Conservation (phyloP, 92 coral and sea anemone genomes). For the Umimayanthus chanpuru region DNA sequence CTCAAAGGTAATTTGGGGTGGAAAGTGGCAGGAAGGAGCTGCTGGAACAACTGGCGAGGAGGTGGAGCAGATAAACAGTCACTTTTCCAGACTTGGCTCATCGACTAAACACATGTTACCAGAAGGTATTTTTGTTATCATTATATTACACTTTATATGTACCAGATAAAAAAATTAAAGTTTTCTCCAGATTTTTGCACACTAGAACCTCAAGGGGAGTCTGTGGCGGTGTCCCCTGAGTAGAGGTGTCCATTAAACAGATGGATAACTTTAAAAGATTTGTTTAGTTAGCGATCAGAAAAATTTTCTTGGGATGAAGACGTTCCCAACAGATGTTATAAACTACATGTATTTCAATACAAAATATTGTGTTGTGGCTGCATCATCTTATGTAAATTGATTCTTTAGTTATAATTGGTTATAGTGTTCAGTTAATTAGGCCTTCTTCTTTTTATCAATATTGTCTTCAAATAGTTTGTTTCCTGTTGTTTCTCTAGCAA, state of each 20-base stretch:
- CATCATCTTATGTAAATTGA: neutral
- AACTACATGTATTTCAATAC: too few relatives aligned
- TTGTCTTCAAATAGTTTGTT: neutral
- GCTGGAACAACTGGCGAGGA: constrained; percentile 69
- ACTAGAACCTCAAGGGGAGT: neutral
- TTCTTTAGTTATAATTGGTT: neutral
- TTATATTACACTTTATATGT: too few relatives aligned
- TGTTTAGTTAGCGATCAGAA: too few relatives aligned
- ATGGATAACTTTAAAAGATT: neutral
- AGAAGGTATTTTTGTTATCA: neutral
- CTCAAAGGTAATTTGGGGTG: constrained; percentile 37
- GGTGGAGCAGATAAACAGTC: constrained; percentile 65
- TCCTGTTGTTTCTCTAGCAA: neutral
- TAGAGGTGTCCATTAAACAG: neutral
- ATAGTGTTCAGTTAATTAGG: neutral
- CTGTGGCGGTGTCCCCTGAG: neutral
- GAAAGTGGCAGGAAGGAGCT: constrained; percentile 62
- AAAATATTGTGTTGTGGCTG: too few relatives aligned
- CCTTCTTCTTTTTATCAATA: neutral
- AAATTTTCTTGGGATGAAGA: too few relatives aligned
- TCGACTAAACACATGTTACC: constrained; percentile 69
- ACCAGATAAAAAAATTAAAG: too few relatives aligned
- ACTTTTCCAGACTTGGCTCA: constrained; percentile 60
- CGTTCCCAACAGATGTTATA: too few relatives aligned
- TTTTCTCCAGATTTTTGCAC: neutral